Evolutionary conservation across 2,113 vertebrate genomes (phyloP).

Genomic region (Sorex araneus): DNA sequence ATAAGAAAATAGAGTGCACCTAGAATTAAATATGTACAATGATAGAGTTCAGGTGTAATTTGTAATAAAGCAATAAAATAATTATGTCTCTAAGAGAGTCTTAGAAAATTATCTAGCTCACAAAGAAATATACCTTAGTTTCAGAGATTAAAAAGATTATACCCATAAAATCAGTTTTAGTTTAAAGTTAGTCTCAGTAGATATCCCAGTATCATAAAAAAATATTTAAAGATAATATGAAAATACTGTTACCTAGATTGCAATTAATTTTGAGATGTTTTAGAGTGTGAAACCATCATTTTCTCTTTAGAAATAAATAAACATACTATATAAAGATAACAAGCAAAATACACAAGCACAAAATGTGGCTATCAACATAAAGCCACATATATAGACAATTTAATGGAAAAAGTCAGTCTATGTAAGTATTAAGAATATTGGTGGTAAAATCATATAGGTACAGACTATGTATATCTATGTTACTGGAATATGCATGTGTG

Average conservation of each 20-base stretch:
- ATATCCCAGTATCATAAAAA: slow-evolving; percentile 8
- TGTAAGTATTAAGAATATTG: too few species aligned
- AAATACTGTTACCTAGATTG: background rate
- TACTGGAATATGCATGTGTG: background rate
- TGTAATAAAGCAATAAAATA: slow-evolving; percentile 70
- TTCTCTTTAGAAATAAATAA: background rate
- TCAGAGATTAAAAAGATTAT: slow-evolving; percentile 25
- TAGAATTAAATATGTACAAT: slow-evolving; percentile 64
- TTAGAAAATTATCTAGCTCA: background rate
- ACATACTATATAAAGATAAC: background rate
- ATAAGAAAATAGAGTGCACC: slow-evolving; percentile 48
- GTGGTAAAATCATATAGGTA: too few species aligned
- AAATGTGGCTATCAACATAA: too few species aligned
- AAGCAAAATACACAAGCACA: background rate
- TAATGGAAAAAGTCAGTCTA: too few species aligned
- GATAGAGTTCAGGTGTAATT: slow-evolving; percentile 42
- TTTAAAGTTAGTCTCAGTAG: slow-evolving; percentile 1
- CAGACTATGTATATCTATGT: too few species aligned
- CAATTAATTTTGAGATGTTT: too few species aligned
- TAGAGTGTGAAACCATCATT: too few species aligned
- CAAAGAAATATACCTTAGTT: background rate
- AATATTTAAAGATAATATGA: background rate
- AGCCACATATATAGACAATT: too few species aligned
- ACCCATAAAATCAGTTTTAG: background rate
- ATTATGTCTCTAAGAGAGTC: slow-evolving; percentile 22